These are phyloP conservation scores for Epirrita christyi DNA, from an alignment of 2,888 invertebrate species.

Conservation along the genomic window DNA sequence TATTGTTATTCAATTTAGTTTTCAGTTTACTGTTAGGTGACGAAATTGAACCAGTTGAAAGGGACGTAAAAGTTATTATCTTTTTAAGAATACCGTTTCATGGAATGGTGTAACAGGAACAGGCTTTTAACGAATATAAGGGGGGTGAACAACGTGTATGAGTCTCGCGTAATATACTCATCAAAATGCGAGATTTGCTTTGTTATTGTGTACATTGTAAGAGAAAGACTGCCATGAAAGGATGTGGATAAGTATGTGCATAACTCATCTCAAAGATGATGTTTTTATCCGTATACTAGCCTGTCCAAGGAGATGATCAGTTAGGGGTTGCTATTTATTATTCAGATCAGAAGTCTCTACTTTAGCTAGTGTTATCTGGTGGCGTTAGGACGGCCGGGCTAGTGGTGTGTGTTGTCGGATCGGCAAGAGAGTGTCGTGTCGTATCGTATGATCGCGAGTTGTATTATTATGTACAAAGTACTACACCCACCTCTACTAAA, in stretches of 20 bases:
- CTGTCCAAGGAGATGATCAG: slow-evolving; percentile 56
- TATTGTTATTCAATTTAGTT: slow-evolving; percentile 84
- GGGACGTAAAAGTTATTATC: slow-evolving; percentile 84
- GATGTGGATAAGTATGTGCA: slow-evolving; percentile 70
- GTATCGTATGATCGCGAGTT: slow-evolving; percentile 66
- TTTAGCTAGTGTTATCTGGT: slow-evolving; percentile 37
- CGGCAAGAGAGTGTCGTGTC: slow-evolving; percentile 65
- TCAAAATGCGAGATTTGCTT: slow-evolving; percentile 71
- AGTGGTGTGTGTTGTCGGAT: slow-evolving; percentile 63
- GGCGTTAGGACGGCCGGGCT: slow-evolving; percentile 57
- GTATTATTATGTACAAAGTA: slow-evolving; percentile 84
- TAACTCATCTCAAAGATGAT: slow-evolving; percentile 78
- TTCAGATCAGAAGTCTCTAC: slow-evolving; percentile 30
- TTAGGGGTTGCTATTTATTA: slow-evolving; percentile 53
- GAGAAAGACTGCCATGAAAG: slow-evolving; percentile 80
- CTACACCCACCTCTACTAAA: slow-evolving; percentile 85
- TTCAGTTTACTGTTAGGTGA: slow-evolving; percentile 81
- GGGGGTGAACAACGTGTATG: slow-evolving; percentile 79
- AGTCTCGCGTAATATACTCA: slow-evolving; percentile 64
- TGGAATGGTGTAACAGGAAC: slow-evolving; percentile 63
- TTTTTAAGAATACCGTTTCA: slow-evolving; percentile 69
- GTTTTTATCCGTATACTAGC: slow-evolving; percentile 68
- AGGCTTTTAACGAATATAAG: slow-evolving; percentile 63
- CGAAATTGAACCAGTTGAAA: slow-evolving; percentile 82
- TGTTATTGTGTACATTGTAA: slow-evolving; percentile 81